These are phyloP conservation scores for Limnephilus lunatus DNA, from an alignment of 2,888 invertebrate genomes.

Conservation along the genomic window DNA sequence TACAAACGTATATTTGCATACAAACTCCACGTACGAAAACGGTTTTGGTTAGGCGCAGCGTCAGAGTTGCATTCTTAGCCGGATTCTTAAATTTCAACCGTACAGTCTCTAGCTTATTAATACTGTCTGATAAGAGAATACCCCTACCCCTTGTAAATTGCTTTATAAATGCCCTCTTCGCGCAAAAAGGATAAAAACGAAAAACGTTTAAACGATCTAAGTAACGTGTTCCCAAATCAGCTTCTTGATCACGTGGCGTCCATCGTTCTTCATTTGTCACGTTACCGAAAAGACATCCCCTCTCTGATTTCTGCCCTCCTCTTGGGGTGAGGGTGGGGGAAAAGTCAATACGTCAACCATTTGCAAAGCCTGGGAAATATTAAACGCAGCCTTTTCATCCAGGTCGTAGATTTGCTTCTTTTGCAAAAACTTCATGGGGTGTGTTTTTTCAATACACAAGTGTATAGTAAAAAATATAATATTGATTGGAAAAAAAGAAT, in stretches of 20 bases:
- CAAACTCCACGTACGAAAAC: too few relatives aligned
- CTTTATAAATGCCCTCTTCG: not conserved
- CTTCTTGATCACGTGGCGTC: conserved; percentile 10
- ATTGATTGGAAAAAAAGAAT: not conserved
- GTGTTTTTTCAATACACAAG: not conserved
- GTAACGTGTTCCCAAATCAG: not conserved
- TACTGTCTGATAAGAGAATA: too few relatives aligned
- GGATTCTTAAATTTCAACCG: too few relatives aligned
- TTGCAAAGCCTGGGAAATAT: conserved; percentile 12
- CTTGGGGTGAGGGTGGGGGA: not conserved
- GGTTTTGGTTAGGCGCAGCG: too few relatives aligned
- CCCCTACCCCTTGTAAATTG: too few relatives aligned
- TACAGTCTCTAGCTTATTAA: too few relatives aligned
- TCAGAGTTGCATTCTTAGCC: too few relatives aligned
- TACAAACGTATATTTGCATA: too few relatives aligned
- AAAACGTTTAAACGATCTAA: not conserved
- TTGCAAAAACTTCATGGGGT: not conserved
- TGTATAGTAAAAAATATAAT: not conserved
- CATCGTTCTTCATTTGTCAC: conserved; percentile 23
- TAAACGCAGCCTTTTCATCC: not conserved
- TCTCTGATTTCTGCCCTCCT: not conserved
- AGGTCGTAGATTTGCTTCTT: not conserved
- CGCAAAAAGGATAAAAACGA: not conserved
- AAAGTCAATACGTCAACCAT: conserved; percentile 6
- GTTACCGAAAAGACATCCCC: not conserved